Percentiles rank a stretch among this genome's conserved stretches.
These are phyloP conservation scores for Zaprionus gabonicus DNA, from an alignment of 1,140 invertebrate species.

Conservation along the genomic window DNA sequence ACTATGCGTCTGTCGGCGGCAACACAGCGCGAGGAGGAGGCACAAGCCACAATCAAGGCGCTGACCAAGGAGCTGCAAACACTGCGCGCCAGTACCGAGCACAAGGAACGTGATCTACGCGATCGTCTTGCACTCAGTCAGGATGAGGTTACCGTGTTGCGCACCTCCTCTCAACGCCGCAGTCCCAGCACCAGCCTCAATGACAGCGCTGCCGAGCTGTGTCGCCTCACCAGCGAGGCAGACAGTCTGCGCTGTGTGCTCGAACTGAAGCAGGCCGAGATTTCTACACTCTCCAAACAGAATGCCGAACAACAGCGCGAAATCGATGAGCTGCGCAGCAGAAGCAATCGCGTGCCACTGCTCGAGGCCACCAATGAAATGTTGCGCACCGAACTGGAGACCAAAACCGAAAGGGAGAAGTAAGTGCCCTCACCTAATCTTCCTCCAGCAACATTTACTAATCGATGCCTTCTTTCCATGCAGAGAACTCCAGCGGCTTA, in stretches of 20 bases:
- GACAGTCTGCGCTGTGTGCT: slow-evolving; percentile 91
- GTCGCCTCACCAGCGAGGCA: slow-evolving; percentile 87
- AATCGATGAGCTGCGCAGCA: slow-evolving; percentile 86
- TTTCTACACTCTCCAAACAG: slow-evolving; percentile 88
- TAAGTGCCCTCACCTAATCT: slow-evolving; percentile 74
- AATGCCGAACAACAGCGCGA: slow-evolving; percentile 86
- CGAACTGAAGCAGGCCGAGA: slow-evolving; percentile 90
- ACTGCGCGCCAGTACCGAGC: slow-evolving; percentile 55
- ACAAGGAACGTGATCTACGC: slow-evolving; percentile 67
- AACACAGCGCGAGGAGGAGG: slow-evolving; percentile 71
- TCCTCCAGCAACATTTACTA: neutral
- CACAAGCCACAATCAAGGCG: slow-evolving; percentile 63
- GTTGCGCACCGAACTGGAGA: slow-evolving; percentile 88
- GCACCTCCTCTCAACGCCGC: slow-evolving; percentile 55
- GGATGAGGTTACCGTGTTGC: slow-evolving; percentile 80
- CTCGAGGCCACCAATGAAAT: slow-evolving; percentile 89
- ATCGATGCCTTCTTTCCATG: slow-evolving; percentile 54
- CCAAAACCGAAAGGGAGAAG: slow-evolving; percentile 86
- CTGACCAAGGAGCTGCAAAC: slow-evolving; percentile 69
- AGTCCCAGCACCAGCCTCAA: slow-evolving; percentile 52
- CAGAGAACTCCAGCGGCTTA: slow-evolving; percentile 87
- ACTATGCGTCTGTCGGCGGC: slow-evolving; percentile 58
- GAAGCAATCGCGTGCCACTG: slow-evolving; percentile 85
- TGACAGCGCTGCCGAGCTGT: slow-evolving; percentile 64
- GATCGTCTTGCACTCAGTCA: slow-evolving; percentile 73